These are phyloP conservation scores for Otolemur crassicaudatus DNA, from an alignment of 2,797 vertebrate species.

Conservation along the genomic window DNA sequence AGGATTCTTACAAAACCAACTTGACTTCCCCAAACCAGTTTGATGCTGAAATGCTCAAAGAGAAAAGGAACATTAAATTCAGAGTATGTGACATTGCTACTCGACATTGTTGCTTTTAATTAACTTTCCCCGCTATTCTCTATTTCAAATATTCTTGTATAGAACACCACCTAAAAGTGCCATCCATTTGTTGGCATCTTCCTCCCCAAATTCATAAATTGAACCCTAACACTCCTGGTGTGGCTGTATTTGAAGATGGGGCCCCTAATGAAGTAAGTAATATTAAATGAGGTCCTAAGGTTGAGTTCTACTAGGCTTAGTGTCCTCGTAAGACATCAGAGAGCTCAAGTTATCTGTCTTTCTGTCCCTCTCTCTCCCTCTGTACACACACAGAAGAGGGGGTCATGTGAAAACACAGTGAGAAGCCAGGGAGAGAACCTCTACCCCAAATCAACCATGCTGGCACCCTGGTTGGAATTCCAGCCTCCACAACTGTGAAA, in stretches of 20 bases:
- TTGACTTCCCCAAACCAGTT: slow-evolving; percentile 45
- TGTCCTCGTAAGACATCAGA: not conserved
- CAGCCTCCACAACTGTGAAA: not conserved
- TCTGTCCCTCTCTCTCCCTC: not conserved
- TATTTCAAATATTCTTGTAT: not conserved
- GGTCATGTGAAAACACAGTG: not conserved
- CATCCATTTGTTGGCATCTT: not conserved
- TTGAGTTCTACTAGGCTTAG: not conserved
- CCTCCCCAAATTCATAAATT: not conserved
- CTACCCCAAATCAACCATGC: not conserved
- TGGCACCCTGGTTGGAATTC: not conserved
- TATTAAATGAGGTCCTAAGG: not conserved
- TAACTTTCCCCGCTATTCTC: not conserved
- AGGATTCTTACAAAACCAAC: slow-evolving; percentile 57
- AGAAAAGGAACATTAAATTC: slow-evolving; percentile 7
- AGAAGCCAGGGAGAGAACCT: not conserved
- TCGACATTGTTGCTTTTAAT: not conserved
- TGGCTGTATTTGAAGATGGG: not conserved
- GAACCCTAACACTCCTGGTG: not conserved
- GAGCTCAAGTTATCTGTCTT: rapidly evolving
- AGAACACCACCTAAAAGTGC: not conserved
- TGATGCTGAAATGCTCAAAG: not conserved
- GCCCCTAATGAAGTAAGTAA: not conserved
- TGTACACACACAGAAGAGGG: not conserved
- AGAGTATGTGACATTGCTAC: not conserved